Evolutionary conservation across 2,888 invertebrate species (phyloP).

Genomic region (Rhaphigaster nebulosa): DNA sequence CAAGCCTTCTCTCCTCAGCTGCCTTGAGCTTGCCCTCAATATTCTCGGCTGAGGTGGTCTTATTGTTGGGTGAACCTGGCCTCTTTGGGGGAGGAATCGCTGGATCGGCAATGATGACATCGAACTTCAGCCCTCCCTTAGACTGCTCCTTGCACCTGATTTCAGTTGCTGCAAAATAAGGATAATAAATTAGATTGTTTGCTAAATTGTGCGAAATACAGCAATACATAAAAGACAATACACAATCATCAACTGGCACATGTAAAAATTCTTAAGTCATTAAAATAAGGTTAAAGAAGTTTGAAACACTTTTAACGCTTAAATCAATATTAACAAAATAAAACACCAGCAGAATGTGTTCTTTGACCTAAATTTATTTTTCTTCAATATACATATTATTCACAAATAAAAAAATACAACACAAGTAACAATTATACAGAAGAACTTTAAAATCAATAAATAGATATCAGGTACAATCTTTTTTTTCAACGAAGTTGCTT

Average conservation of each 20-base stretch:
- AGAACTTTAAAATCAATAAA: too few species aligned
- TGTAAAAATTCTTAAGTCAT: background rate
- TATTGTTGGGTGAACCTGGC: constrained; percentile 76
- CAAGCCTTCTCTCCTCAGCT: constrained; percentile 93
- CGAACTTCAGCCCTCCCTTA: constrained; percentile 91
- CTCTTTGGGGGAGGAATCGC: constrained; percentile 77
- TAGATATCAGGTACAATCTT: too few species aligned
- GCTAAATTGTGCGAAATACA: background rate
- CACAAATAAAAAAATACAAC: too few species aligned
- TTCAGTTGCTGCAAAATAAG: constrained; percentile 80
- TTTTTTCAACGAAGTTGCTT: too few species aligned
- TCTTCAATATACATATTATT: too few species aligned
- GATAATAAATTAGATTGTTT: background rate
- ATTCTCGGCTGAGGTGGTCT: constrained; percentile 85
- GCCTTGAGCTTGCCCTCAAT: constrained; percentile 94
- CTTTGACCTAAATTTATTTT: too few species aligned
- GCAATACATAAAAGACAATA: background rate
- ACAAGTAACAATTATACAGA: too few species aligned
- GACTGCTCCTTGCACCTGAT: constrained; percentile 94
- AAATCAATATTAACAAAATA: too few species aligned
- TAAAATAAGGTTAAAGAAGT: background rate
- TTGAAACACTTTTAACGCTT: background rate
- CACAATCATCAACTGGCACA: constrained; percentile 23
- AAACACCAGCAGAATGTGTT: too few species aligned
- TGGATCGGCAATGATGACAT: constrained; percentile 91